Percentiles rank a stretch among this genome's conserved stretches.
Evolutionary conservation across 2,888 invertebrate species (phyloP).

Genomic region (Teinopalpus imperialis): DNA sequence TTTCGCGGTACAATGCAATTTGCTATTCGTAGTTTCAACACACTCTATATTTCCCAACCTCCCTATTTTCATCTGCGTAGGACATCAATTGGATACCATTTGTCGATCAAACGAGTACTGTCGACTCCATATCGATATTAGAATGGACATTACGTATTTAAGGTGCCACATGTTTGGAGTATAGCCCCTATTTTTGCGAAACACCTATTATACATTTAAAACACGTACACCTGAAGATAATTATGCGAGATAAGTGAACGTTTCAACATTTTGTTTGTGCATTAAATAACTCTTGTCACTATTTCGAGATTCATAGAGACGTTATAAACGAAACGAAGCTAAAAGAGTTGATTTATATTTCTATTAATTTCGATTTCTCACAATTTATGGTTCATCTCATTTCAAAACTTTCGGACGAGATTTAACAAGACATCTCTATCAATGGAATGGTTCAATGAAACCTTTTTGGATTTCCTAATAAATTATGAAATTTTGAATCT

Average conservation of each 20-base stretch:
- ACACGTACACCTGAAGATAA: constrained; percentile 24
- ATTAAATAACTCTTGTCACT: constrained; percentile 22
- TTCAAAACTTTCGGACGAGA: too few species aligned
- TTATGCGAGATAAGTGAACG: constrained; percentile 24
- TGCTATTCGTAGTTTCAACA: constrained; percentile 62
- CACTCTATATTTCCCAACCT: constrained; percentile 44
- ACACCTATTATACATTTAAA: constrained; percentile 30
- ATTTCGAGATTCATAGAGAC: constrained; percentile 12
- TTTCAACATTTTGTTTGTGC: constrained; percentile 22
- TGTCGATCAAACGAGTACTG: constrained; percentile 40
- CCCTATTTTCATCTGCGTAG: constrained; percentile 53
- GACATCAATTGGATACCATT: constrained; percentile 46
- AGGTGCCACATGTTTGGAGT: constrained; percentile 16
- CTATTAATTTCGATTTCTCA: too few species aligned
- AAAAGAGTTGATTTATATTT: too few species aligned
- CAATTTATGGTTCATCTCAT: too few species aligned
- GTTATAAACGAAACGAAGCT: too few species aligned
- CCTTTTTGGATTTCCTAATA: background rate
- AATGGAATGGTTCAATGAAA: background rate
- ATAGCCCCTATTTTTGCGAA: constrained; percentile 32
- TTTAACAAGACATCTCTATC: constrained; percentile 2
- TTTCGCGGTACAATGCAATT: constrained; percentile 65
- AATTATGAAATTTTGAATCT: background rate
- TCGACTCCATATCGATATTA: constrained; percentile 43
- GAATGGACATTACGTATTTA: constrained; percentile 35